Evolutionary conservation across 1,140 invertebrate genomes (phyloP), one percentile per base, ranked within the genome.

Genomic region (Trichonephila clavata): DNA sequence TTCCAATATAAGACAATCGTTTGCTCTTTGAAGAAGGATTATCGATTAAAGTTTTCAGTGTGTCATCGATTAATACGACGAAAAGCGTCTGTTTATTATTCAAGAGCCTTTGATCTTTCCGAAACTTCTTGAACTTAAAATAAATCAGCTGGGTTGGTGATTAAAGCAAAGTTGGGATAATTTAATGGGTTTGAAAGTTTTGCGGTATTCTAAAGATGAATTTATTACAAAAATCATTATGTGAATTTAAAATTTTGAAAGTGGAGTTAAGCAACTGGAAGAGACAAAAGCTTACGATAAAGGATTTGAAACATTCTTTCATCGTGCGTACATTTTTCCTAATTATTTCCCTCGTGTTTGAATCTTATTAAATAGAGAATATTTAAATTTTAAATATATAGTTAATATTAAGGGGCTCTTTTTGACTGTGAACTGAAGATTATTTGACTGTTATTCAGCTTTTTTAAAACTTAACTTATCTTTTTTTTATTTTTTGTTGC

Each of bases 1-100:
- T 84, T 84, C 57, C 81, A 84, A 84, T 84, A 84, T 57, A 84
- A 84, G 71, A 77, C 71, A 77, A 77, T 77, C 71, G 71, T 77
- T 16, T 77, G 32, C 71, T 27, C 71, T 77, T 77, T 77, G 16
- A 18, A 77, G 71, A 39, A 77, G 16, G 71, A 77, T 18, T 77
- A 77, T 77, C 71, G 71, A 77, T 77, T 77, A 39, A 77, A 77
- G 27, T 77, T 77, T 77, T 77, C 71, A 77, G 71, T 77, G 16
- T 77, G 71, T 77, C 71, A 77, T 77, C 71, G 71, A 77, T 77
- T 77, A 77, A 77, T 77, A 77, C 71, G 27, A 32, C 27, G 71
- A 77, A 77, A 77, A 77, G 71, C 24, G 71, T 32, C 71, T 77
- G 71, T 39, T 77, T 77, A 77, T 77, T 77, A 77, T 77, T 77